Conservation (phyloP, 2,797 vertebrate genomes). For the Siniperca undulata region DNA sequence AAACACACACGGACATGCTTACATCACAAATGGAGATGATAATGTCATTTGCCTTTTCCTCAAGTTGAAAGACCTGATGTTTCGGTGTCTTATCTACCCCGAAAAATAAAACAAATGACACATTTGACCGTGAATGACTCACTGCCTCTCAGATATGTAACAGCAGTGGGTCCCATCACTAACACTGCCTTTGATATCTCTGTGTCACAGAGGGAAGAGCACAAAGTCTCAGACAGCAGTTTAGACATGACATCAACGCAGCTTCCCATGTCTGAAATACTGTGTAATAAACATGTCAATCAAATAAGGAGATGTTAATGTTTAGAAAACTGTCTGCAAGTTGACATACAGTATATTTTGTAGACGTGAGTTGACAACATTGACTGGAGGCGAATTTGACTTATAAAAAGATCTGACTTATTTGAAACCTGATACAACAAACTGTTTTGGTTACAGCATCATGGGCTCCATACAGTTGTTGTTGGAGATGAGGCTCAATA, state of each 20-base stretch:
- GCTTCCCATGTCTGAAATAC: constrained; percentile 4
- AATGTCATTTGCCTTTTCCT: constrained; percentile 32
- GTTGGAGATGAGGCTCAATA: not conserved
- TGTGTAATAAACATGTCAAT: constrained; percentile 29
- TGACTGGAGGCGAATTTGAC: not conserved
- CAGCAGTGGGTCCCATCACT: constrained; percentile 23
- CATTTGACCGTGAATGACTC: constrained; percentile 37
- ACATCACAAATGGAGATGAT: constrained; percentile 6
- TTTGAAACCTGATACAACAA: not conserved
- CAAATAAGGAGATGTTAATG: constrained; percentile 6
- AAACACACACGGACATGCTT: constrained; percentile 10
- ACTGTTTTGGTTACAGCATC: not conserved
- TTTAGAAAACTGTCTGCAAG: not conserved
- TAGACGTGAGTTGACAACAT: not conserved
- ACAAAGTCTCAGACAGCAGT: not conserved
- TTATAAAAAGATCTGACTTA: not conserved
- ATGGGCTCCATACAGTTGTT: not conserved
- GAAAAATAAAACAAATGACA: constrained; percentile 45
- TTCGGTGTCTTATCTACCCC: constrained; percentile 9
- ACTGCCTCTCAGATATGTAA: constrained; percentile 26
- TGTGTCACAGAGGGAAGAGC: constrained; percentile 18
- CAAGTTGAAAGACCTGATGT: constrained; percentile 25
- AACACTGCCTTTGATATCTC: constrained; percentile 33
- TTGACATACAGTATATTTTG: not conserved
- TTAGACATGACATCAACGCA: constrained; percentile 15